Evolutionary conservation across 1,140 invertebrate species (phyloP).

Genomic region (Cyclargus thomasi): DNA sequence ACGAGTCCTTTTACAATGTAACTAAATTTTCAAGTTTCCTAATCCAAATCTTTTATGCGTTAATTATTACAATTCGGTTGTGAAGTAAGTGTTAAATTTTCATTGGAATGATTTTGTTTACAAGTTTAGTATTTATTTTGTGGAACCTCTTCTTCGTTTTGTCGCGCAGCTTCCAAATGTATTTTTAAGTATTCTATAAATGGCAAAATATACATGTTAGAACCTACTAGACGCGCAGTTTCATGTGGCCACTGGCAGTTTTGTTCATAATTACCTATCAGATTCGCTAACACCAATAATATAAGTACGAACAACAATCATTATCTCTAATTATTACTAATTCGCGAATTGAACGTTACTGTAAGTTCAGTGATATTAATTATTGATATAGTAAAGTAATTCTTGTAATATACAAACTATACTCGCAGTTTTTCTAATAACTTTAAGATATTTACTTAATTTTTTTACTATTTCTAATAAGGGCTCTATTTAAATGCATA

Average conservation of each 20-base stretch:
- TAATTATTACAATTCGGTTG: not conserved
- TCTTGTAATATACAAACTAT: no score
- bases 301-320: conserved; percentile 11
- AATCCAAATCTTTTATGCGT: no score
- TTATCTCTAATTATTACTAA: conserved; percentile 9
- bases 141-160: not conserved
- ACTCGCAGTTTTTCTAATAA: no score
- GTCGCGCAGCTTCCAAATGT: not conserved
- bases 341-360: not conserved
- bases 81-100: not conserved
- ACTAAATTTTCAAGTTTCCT: no score
- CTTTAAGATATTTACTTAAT: no score
- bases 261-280: not conserved
- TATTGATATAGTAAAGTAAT: no score
- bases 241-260: not conserved
- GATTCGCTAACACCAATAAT: conserved; percentile 9
- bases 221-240: not conserved
- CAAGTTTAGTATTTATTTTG: not conserved
- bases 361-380: conserved; percentile 7
- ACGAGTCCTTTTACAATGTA: not conserved
- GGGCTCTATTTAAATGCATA: no score
- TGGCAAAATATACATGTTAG: not conserved
- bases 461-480: no score
- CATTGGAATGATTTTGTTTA: no score
- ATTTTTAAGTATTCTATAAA: not conserved